A percentile compares a stretch with the other conserved stretches of the same genome.
phyloP scores from a whole-genome alignment of 2,888 invertebrate genomes.

The Odontocolon sp. region DNA sequence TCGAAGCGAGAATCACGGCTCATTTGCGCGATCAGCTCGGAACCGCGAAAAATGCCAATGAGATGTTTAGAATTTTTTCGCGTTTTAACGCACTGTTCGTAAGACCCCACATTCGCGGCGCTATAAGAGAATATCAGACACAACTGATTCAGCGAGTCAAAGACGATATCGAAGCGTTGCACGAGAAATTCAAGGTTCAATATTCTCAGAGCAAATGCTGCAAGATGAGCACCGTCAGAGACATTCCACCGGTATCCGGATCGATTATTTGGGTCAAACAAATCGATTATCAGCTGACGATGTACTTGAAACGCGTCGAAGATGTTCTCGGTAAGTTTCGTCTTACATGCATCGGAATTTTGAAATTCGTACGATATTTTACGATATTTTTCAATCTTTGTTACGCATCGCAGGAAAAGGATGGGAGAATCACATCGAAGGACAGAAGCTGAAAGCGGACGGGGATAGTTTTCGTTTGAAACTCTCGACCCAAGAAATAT shows the following conservation, averaged over 20 bases:
- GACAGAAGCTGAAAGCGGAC: constrained; percentile 97
- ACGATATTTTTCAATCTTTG: too few species aligned
- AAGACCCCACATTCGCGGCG: constrained; percentile 98
- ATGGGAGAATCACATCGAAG: constrained; percentile 99
- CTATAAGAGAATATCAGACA: constrained; percentile 99
- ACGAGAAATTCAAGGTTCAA: constrained; percentile 99
- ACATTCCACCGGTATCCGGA: constrained; percentile 98
- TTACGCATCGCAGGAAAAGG: constrained; percentile 87
- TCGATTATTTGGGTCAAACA: constrained; percentile 99
- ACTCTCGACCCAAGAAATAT: constrained; percentile 97
- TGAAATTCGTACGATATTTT: too few species aligned
- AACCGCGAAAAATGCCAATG: constrained; percentile 99
- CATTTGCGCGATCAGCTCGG: constrained; percentile 98
- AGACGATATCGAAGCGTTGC: constrained; percentile 98
- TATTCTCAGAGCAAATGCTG: constrained; percentile 97
- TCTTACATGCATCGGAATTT: too few species aligned
- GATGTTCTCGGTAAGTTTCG: constrained; percentile 92
- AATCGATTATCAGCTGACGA: constrained; percentile 98
- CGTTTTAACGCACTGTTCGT: constrained; percentile 99
- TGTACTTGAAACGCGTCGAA: constrained; percentile 97
- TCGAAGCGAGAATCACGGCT: constrained; percentile 98
- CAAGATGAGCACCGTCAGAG: constrained; percentile 93
- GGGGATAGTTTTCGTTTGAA: constrained; percentile 99
- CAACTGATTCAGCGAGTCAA: constrained; percentile 99
- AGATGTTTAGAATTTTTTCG: constrained; percentile 99